Evolutionary conservation across 2,113 vertebrate species (phyloP).

Genomic region (Symphodus melops): DNA sequence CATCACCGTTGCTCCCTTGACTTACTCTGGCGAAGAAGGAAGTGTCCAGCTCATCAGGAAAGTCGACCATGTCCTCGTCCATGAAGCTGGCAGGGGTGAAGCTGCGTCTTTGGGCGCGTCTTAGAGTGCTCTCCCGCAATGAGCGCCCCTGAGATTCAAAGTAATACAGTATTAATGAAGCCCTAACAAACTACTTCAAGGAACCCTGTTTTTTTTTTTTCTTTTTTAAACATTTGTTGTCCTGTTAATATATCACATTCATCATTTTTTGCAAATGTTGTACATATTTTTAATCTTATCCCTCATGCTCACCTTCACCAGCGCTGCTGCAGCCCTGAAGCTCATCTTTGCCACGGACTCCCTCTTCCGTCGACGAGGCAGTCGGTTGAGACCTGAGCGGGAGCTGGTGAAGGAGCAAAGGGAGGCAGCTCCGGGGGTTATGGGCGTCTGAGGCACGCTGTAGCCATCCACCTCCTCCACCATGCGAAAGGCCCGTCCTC

Average conservation of each 20-base stretch:
- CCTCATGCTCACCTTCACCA: conserved; percentile 89
- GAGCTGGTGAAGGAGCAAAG: conserved; percentile 98
- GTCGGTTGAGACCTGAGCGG: conserved; percentile 92
- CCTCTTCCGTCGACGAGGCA: conserved; percentile 92
- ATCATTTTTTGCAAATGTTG: neutral
- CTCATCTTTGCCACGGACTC: conserved; percentile 99
- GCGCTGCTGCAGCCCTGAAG: conserved; percentile 93
- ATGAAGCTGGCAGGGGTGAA: conserved; percentile 96
- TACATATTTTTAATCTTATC: neutral
- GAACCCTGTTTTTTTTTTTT: too few species aligned
- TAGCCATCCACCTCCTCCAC: conserved; percentile 92
- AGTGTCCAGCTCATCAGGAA: conserved; percentile 95
- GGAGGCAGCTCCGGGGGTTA: conserved; percentile 92
- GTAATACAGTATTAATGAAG: neutral
- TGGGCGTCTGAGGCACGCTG: conserved; percentile 93
- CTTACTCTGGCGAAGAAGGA: conserved; percentile 97
- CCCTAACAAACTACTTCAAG: too few species aligned
- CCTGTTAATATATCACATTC: neutral
- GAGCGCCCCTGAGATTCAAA: conserved; percentile 88
- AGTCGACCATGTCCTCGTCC: conserved; percentile 94
- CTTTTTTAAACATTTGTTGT: neutral
- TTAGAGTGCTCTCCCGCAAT: conserved; percentile 87
- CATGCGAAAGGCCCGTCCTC: conserved; percentile 95
- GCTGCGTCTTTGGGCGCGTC: conserved; percentile 89
- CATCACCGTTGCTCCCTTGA: neutral